Evolutionary conservation across 2,113 vertebrate species (phyloP), one percentile per base, ranked within the genome.

Genomic region (Salminus brasiliensis): DNA sequence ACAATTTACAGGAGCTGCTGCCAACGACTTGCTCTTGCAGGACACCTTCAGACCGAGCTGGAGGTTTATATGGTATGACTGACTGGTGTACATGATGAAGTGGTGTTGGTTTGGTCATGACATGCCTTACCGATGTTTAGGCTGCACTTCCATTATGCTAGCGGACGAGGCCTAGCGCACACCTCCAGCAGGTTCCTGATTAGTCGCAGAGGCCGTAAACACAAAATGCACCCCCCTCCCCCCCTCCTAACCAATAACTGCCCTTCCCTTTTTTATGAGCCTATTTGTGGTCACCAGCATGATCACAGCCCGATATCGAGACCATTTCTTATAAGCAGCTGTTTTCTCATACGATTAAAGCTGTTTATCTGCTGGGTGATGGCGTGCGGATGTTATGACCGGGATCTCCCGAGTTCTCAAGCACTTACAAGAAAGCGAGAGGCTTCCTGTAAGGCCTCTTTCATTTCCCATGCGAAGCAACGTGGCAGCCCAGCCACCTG

Each of bases 381-480:
- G n/a, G 23, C 10, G 60, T n/a, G 2, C 18, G 29, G 34, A 30
- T 47, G 30, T 39, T 47, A 55, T 57, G 41, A 53, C 39, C 43
- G 60, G 67, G 80, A 63, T 62, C 72, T 53, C 68, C 76, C 68
- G 10, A n/a, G 34, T 41, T 13, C 15, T 74, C 49, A 32, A 9
- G 34, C 21, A 18, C n/a, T 63, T 69, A 81, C 59, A 23, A 82
- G 71, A 82, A 83, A 53, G 5, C 36, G 18, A 34, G 62, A 12
- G 29, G 59, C 55, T 85, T 87, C 71, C 81, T 72, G 83, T 83
- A 85, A 86, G 72, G 29, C 59, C n/a, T 5, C 30, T 53, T 60
- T 76, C 29, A 67, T 76, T 81, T 82, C 80, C 60, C 62, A 60
- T 41, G 25, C 4, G 2, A 49, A 77, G 66, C 25, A 69, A 52